Percentiles rank a stretch among this genome's conserved stretches.
Conservation (phyloP, 2,888 invertebrate genomes). For the Anarsia innoxiella region DNA sequence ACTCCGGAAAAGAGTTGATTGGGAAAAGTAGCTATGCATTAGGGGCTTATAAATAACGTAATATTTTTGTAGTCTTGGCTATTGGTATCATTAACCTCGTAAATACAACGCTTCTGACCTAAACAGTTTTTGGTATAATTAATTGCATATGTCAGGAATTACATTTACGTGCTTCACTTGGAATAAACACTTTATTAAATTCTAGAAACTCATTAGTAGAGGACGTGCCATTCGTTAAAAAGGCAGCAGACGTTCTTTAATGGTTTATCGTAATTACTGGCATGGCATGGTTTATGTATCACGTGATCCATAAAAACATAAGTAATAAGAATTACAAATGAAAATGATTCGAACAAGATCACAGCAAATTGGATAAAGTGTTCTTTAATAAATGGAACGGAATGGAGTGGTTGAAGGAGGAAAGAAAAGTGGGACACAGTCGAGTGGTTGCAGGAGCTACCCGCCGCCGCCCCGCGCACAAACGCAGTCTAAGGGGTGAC, state of each 20-base stretch:
- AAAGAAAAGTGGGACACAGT: constrained; percentile 36
- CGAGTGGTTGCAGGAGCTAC: constrained; percentile 26
- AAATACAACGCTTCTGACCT: too few species aligned
- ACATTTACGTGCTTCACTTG: neutral
- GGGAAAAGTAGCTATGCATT: too few species aligned
- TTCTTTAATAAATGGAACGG: neutral
- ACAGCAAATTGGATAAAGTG: neutral
- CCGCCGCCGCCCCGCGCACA: neutral
- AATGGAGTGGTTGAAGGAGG: constrained; percentile 21
- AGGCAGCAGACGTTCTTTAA: neutral
- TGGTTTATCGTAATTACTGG: neutral
- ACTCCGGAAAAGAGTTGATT: too few species aligned
- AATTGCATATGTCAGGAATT: too few species aligned
- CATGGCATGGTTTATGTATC: neutral
- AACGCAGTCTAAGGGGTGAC: neutral
- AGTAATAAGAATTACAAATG: too few species aligned
- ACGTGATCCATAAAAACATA: neutral
- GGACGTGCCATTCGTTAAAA: neutral
- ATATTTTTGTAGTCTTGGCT: too few species aligned
- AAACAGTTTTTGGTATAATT: too few species aligned
- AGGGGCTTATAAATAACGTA: too few species aligned
- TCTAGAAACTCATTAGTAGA: neutral
- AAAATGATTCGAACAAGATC: too few species aligned
- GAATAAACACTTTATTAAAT: neutral
- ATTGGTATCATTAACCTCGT: too few species aligned